Conservation (phyloP, 2,888 invertebrate species). For the Ashinkailepas kermadecensis region DNA sequence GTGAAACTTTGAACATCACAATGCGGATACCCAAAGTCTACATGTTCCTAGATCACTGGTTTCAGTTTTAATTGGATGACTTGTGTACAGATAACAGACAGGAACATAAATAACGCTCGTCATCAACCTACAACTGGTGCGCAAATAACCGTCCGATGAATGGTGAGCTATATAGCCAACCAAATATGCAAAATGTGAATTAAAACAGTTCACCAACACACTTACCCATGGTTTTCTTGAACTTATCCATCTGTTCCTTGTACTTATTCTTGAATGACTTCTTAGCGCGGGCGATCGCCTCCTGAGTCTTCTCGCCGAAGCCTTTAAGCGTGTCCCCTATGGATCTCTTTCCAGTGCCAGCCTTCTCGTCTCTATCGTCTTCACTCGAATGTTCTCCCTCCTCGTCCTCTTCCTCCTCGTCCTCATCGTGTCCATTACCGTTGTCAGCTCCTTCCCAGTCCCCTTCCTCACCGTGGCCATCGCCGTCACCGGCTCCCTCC, state of each 20-base stretch:
- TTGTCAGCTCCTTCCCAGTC: neutral
- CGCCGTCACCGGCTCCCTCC: neutral
- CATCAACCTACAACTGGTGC: too few relatives aligned
- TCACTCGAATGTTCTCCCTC: too few relatives aligned
- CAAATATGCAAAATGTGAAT: too few relatives aligned
- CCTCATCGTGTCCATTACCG: neutral
- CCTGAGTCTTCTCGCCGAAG: neutral
- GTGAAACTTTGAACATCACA: too few relatives aligned
- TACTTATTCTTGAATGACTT: neutral
- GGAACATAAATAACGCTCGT: too few relatives aligned
- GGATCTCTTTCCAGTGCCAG: neutral
- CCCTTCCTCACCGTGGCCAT: too few relatives aligned
- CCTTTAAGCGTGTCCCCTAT: neutral
- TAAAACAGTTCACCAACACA: neutral
- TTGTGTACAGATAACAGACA: too few relatives aligned
- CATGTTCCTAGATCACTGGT: too few relatives aligned
- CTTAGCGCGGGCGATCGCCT: neutral
- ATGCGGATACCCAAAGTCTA: too few relatives aligned
- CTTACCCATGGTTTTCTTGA: neutral
- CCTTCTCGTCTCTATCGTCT: neutral
- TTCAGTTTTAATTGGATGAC: too few relatives aligned
- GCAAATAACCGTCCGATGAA: too few relatives aligned
- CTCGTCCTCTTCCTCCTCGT: neutral
- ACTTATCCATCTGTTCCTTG: neutral
- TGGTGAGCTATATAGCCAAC: too few relatives aligned